phyloP scores from a whole-genome alignment of 2,888 invertebrate genomes.

The Maniola hyperantus region DNA sequence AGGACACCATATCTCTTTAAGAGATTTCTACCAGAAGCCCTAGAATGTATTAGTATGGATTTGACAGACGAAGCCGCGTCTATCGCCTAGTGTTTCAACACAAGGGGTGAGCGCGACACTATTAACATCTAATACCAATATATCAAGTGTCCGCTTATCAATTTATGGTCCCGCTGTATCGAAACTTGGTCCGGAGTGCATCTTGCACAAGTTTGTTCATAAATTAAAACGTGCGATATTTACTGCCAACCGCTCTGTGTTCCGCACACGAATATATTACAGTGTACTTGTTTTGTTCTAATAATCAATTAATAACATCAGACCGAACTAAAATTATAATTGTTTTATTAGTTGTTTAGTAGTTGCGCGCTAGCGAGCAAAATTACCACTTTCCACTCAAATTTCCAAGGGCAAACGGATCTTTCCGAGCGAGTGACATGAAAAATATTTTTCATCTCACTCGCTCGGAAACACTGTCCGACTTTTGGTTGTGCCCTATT shows the following conservation, averaged over 20 bases:
- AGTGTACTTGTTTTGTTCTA: not conserved
- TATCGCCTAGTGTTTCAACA: not conserved
- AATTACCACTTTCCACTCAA: no score
- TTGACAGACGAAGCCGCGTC: not conserved
- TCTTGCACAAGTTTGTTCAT: slow-evolving; percentile 69
- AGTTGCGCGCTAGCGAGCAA: no score
- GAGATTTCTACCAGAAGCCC: no score
- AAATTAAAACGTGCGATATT: slow-evolving; percentile 74
- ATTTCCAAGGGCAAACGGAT: no score
- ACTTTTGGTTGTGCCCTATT: no score
- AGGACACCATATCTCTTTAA: no score
- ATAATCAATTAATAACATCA: slow-evolving; percentile 10
- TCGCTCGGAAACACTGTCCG: no score
- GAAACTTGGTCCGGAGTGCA: slow-evolving; percentile 68
- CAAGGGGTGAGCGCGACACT: slow-evolving; percentile 24
- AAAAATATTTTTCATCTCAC: no score
- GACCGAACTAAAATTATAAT: no score
- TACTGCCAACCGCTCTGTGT: slow-evolving; percentile 42
- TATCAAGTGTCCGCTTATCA: slow-evolving; percentile 61
- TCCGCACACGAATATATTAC: not conserved
- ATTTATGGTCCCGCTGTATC: slow-evolving; percentile 75
- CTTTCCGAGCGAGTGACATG: no score
- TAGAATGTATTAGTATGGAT: no score
- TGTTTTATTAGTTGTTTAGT: no score
- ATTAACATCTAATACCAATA: slow-evolving; percentile 47